Evolutionary conservation across 2,888 invertebrate species (phyloP), one percentile per base, ranked within the genome.

Genomic region (Acanthoscelides obtectus): DNA sequence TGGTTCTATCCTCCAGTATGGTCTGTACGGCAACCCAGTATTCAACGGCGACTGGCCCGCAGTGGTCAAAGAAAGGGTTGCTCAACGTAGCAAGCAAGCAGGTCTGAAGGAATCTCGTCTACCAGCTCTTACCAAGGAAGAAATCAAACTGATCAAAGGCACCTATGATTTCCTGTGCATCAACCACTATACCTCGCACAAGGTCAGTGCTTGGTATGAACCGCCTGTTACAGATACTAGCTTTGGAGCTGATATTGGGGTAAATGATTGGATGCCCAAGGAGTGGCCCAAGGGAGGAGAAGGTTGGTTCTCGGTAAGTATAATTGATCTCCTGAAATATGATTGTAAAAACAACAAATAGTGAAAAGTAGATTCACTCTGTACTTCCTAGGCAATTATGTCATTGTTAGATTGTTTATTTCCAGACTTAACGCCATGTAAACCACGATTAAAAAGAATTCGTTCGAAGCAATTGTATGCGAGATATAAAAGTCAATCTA

Each of bases 161-260:
- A 90, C 93, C 0, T 87, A 87, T 0, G 94, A 95, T 81, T 93
- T 92, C 83, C 86, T 94, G 71, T 93, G 92, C 0, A 82, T 94
- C 19, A 94, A 94, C 81, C 45, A 66, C 20, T 95, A 94, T 80
- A 91, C 92, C 0, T 88, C 90, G 0, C 84, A 85, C 75, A 76
- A 90, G 78, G 87, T 84, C 4, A 22, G 63, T n/a, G 69, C 70
- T 25, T 64, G 19, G 12, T n/a, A n/a, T 4, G 72, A 73, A 69
- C 20, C 70, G 27, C 22, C 64, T 19, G 20, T 67, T 17, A 65
- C 64, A 20, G 64, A 22, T 20, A 65, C 70, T 4, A 70, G 71
- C 63, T 72, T 71, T 25, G 20, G 45, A 3, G 69, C 64, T 22
- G 74, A 74, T 68, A 63, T 69, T 20, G 67, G 69, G 2, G 69